Percentiles rank a stretch among this genome's conserved stretches.
These are phyloP conservation scores for Peribatodes rhomboidaria DNA, from an alignment of 2,888 invertebrate species.

Conservation along the genomic window DNA sequence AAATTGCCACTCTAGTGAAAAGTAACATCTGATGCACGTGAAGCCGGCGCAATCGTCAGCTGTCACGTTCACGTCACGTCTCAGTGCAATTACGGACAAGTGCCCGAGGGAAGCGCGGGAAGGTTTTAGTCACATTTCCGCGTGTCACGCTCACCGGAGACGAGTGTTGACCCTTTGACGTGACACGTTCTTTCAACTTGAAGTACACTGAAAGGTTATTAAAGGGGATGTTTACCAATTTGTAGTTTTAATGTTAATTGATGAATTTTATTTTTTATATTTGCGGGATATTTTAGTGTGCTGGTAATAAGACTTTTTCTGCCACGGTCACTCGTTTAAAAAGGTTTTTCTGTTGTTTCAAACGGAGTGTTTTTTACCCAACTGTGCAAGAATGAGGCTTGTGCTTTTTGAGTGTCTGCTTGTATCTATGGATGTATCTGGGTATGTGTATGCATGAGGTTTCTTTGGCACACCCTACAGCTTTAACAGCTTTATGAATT, in stretches of 20 bases:
- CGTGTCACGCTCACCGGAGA: constrained; percentile 23
- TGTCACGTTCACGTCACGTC: constrained; percentile 24
- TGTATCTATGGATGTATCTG: too few relatives aligned
- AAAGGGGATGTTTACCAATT: background rate
- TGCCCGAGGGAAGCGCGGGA: constrained; percentile 13
- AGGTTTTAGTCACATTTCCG: constrained; percentile 26
- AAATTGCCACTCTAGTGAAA: constrained; percentile 3
- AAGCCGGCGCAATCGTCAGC: constrained; percentile 8
- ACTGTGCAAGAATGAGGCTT: too few relatives aligned
- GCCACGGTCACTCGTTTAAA: background rate
- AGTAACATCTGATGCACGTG: constrained; percentile 2
- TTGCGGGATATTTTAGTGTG: too few relatives aligned
- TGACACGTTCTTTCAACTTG: constrained; percentile 31
- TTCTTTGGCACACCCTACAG: too few relatives aligned
- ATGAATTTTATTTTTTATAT: too few relatives aligned
- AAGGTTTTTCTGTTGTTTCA: background rate
- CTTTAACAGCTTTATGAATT: too few relatives aligned
- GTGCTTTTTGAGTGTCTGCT: too few relatives aligned
- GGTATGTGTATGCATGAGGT: too few relatives aligned
- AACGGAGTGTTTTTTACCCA: background rate
- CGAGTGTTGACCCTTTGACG: constrained; percentile 36
- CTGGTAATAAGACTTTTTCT: too few relatives aligned
- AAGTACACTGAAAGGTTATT: constrained; percentile 1
- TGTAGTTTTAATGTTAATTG: too few relatives aligned
- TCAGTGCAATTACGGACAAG: constrained; percentile 35